Evolutionary conservation across 2,797 vertebrate genomes (phyloP).

Genomic region (Vipera latastei): DNA sequence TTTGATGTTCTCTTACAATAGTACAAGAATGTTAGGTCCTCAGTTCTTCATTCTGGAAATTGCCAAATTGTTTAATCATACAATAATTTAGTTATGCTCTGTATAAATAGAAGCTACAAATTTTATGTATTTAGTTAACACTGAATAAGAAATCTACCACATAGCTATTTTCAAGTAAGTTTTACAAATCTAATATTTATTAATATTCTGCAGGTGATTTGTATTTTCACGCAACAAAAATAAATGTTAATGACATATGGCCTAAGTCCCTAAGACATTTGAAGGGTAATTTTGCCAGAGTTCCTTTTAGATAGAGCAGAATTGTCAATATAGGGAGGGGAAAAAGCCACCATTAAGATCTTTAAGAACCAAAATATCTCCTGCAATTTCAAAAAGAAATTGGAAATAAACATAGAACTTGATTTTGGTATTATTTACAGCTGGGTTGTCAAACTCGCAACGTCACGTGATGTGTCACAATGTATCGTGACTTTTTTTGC

Average conservation of each 20-base stretch:
- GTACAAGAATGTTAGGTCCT: neutral
- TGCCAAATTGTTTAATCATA: neutral
- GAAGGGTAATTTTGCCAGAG: neutral
- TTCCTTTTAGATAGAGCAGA: neutral
- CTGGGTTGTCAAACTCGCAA: neutral
- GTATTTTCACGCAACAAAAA: neutral
- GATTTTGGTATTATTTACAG: neutral
- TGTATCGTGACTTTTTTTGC: no score
- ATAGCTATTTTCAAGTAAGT: neutral
- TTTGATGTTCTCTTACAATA: neutral
- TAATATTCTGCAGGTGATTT: neutral
- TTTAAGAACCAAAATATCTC: neutral
- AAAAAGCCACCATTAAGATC: neutral
- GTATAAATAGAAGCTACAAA: neutral
- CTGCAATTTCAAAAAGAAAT: neutral
- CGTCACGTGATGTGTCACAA: no score
- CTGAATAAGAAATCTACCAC: neutral
- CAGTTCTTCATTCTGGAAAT: neutral
- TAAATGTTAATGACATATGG: neutral
- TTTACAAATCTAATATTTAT: neutral
- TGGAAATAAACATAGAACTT: neutral
- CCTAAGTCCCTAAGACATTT: neutral
- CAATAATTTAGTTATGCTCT: neutral
- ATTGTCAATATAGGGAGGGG: neutral
- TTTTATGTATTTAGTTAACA: neutral